Evolutionary conservation across 1,140 invertebrate species (phyloP).

Genomic region (Drosophila tsacasi): DNA sequence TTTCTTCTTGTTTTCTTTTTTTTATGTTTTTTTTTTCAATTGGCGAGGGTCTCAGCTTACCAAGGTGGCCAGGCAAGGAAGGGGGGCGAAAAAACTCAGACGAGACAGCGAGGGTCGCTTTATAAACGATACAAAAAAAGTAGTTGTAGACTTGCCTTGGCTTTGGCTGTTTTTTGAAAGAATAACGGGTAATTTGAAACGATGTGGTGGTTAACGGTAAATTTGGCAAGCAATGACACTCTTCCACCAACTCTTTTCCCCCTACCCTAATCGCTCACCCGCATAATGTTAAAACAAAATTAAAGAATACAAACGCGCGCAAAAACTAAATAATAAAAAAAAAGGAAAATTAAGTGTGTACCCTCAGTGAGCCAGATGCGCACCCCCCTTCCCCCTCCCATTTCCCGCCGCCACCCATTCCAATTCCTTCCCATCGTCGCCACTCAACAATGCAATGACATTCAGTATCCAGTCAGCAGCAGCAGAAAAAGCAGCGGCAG

Average conservation of each 20-base stretch:
- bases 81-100: not conserved
- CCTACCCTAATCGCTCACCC: not conserved
- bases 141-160: constrained; percentile 24
- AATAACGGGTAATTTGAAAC: constrained; percentile 41
- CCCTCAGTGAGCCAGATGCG: constrained; percentile 39
- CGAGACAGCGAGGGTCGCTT: constrained; percentile 39
- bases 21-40: constrained; percentile 13
- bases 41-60: constrained; percentile 38
- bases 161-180: constrained; percentile 11
- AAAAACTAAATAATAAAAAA: constrained; percentile 1
- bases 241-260: not conserved
- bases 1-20: not conserved
- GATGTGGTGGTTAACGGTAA: constrained; percentile 40
- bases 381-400: constrained; percentile 1
- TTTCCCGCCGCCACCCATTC: not conserved
- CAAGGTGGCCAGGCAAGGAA: not conserved
- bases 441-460: constrained; percentile 63
- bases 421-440: constrained; percentile 10
- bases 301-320: constrained; percentile 1
- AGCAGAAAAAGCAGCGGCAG: not conserved
- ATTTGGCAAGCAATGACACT: constrained; percentile 35
- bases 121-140: constrained; percentile 17
- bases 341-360: constrained; percentile 18
- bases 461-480: constrained; percentile 30
- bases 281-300: constrained; percentile 12